Evolutionary conservation across 2,888 invertebrate species (phyloP).

Genomic region (Agriopis marginaria): DNA sequence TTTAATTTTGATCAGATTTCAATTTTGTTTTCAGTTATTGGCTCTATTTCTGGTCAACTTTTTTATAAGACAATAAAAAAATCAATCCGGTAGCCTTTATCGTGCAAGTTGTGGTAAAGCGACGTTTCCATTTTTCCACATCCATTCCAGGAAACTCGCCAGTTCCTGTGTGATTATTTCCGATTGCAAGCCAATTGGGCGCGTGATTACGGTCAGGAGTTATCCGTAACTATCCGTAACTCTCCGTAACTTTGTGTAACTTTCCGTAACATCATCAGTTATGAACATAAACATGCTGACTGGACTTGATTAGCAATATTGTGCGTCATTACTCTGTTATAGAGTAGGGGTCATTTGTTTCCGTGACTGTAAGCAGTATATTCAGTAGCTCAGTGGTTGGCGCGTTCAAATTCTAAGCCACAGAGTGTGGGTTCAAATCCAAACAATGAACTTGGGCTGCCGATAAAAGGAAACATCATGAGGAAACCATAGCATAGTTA

Average conservation of each 20-base stretch:
- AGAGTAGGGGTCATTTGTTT: neutral
- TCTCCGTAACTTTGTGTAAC: slow-evolving; percentile 5
- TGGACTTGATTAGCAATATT: slow-evolving; percentile 23
- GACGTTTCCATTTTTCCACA: neutral
- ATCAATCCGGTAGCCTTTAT: too few species aligned
- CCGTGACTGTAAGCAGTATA: neutral
- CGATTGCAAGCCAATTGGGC: slow-evolving; percentile 12
- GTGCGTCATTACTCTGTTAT: slow-evolving; percentile 21
- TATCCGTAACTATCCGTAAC: slow-evolving; percentile 13
- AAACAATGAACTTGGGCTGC: too few species aligned
- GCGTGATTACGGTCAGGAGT: slow-evolving; percentile 16
- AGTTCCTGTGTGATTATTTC: slow-evolving; percentile 10
- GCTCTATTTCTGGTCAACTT: too few species aligned
- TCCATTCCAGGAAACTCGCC: slow-evolving; percentile 1
- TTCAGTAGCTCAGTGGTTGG: neutral
- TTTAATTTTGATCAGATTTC: too few species aligned
- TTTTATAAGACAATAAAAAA: too few species aligned
- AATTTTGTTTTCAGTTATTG: too few species aligned
- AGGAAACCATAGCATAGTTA: too few species aligned
- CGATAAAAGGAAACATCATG: too few species aligned
- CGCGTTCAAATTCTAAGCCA: too few species aligned
- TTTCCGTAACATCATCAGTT: slow-evolving; percentile 12
- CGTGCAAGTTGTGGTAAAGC: neutral
- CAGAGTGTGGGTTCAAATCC: too few species aligned
- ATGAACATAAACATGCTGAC: slow-evolving; percentile 22